These are phyloP conservation scores for Drosophila formosana DNA, from an alignment of 2,888 invertebrate genomes.

Conservation along the genomic window DNA sequence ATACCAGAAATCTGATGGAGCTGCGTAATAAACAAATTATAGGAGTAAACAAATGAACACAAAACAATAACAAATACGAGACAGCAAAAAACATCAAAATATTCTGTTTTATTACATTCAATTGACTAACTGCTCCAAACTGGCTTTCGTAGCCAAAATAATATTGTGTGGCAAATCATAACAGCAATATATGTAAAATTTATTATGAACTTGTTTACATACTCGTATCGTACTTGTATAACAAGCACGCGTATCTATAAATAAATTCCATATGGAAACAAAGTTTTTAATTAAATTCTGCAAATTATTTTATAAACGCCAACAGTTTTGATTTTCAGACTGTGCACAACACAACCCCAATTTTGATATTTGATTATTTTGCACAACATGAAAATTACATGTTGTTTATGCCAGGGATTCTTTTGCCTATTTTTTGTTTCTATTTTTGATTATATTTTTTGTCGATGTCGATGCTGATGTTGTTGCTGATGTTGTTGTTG, in stretches of 20 bases:
- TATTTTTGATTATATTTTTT: slow-evolving; percentile 9
- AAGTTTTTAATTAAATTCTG: slow-evolving; percentile 69
- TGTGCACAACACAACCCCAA: slow-evolving; percentile 15
- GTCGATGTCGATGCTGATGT: slow-evolving; percentile 13
- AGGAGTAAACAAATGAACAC: slow-evolving; percentile 43
- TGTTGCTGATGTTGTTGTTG: slow-evolving; percentile 13
- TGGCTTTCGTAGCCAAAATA: slow-evolving; percentile 19
- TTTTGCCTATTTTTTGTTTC: slow-evolving; percentile 20
- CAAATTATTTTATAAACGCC: slow-evolving; percentile 60
- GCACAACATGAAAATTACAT: slow-evolving; percentile 58
- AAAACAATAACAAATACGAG: neutral
- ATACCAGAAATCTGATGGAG: slow-evolving; percentile 10
- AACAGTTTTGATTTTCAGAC: slow-evolving; percentile 57
- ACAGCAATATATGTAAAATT: slow-evolving; percentile 17
- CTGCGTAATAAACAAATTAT: slow-evolving; percentile 55
- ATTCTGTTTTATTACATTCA: slow-evolving; percentile 19
- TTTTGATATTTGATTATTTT: slow-evolving; percentile 73
- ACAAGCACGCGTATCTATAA: slow-evolving; percentile 18
- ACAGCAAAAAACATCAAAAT: slow-evolving; percentile 11
- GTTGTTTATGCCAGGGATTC: slow-evolving; percentile 43
- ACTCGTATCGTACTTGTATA: slow-evolving; percentile 5
- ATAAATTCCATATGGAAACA: slow-evolving; percentile 57
- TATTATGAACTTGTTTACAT: slow-evolving; percentile 40
- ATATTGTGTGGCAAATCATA: slow-evolving; percentile 14
- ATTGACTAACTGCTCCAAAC: slow-evolving; percentile 29